Percentiles rank a stretch among this genome's conserved stretches.
phyloP scores from a whole-genome alignment of 1,140 invertebrate genomes.

The Zaprionus taronus region DNA sequence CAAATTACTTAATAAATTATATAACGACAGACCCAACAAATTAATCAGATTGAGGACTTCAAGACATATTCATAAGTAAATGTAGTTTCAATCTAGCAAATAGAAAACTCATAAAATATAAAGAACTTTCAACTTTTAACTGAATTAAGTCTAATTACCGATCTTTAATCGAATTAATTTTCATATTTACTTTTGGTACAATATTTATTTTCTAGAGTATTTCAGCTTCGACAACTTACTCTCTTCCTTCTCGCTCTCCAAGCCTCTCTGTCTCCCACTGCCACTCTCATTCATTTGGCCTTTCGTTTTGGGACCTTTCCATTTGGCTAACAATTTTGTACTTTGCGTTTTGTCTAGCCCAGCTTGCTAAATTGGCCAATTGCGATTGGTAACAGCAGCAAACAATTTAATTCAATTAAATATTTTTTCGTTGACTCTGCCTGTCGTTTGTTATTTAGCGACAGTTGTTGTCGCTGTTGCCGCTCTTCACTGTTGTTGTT shows the following conservation, averaged over 20 bases:
- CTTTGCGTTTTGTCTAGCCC: slow-evolving; percentile 61
- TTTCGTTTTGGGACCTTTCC: slow-evolving; percentile 51
- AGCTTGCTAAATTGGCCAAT: slow-evolving; percentile 78
- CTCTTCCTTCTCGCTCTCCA: slow-evolving; percentile 13
- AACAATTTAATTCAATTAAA: slow-evolving; percentile 84
- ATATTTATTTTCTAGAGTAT: not conserved
- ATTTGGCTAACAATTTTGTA: slow-evolving; percentile 78
- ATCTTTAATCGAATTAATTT: not conserved
- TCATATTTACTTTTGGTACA: not conserved
- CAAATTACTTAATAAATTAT: too few species aligned
- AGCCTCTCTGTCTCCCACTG: slow-evolving; percentile 4
- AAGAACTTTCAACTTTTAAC: too few species aligned
- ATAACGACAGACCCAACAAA: too few species aligned
- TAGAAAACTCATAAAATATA: too few species aligned
- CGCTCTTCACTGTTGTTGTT: slow-evolving; percentile 26
- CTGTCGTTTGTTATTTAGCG: slow-evolving; percentile 83
- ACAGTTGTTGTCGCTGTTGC: slow-evolving; percentile 58
- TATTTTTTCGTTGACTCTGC: slow-evolving; percentile 74
- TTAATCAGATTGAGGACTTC: too few species aligned
- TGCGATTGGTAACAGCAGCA: slow-evolving; percentile 81
- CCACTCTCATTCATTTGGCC: not conserved
- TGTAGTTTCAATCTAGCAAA: too few species aligned
- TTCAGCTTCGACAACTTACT: not conserved
- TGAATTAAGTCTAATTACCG: too few species aligned
- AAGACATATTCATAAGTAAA: too few species aligned